Evolutionary conservation across 2,888 invertebrate genomes (phyloP).

Genomic region (Harmothoe impar): DNA sequence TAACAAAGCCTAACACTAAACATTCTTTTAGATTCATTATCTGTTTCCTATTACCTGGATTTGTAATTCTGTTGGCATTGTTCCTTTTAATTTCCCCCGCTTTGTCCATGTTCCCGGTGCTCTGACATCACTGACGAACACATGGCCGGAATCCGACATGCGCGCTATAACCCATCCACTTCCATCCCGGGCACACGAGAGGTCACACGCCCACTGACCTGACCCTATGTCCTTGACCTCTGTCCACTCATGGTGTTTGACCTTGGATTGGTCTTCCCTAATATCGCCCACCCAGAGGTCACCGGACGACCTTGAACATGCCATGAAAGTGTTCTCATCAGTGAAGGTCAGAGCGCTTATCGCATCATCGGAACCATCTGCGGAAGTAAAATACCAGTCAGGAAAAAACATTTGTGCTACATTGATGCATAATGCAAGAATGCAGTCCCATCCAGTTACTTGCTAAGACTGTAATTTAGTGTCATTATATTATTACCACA

Average conservation of each 20-base stretch:
- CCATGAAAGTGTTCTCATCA: constrained; percentile 33
- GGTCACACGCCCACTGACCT: background rate
- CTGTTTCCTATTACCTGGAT: too few relatives aligned
- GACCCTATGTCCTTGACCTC: background rate
- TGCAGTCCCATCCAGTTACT: too few relatives aligned
- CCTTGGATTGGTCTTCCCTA: background rate
- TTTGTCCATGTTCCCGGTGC: background rate
- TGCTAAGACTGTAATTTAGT: too few relatives aligned
- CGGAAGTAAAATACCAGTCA: too few relatives aligned
- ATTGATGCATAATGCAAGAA: too few relatives aligned
- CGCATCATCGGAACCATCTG: background rate
- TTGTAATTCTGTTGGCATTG: background rate
- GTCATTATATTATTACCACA: too few relatives aligned
- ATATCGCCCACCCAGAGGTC: background rate
- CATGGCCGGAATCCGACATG: background rate
- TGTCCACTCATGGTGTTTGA: background rate
- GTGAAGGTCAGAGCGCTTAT: constrained; percentile 9
- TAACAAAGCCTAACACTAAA: too few relatives aligned
- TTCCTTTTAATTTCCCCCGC: background rate
- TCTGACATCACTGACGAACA: constrained; percentile 28
- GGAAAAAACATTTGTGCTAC: too few relatives aligned
- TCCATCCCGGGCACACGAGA: background rate
- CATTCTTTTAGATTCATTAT: too few relatives aligned
- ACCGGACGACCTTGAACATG: background rate
- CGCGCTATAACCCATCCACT: background rate